Base-by-base conservation (phyloP, 2,888 invertebrate species). In the Chaitophorus viminalis region DNA sequence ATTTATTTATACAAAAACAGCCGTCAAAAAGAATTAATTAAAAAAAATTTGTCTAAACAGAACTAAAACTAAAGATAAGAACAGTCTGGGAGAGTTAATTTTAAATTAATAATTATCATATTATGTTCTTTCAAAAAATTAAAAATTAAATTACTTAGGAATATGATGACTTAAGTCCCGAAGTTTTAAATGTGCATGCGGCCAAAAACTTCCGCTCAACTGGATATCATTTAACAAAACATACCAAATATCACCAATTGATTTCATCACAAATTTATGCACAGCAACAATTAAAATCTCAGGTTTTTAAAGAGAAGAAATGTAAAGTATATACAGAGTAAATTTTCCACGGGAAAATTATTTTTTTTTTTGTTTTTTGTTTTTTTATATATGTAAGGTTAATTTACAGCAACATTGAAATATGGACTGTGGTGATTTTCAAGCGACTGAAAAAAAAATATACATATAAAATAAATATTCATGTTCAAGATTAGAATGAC, bases 101-200 rank as follows among this genome's bases (percentile, higher is more conserved):
- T 83, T 88, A 82, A 88, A 76, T 88, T 88, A 82, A 88, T 76
- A 76, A 87, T 79, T 29, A 86, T 79, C 18, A 86, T 81, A 68
- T 85, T 72, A 87, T 81, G 87, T 75, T 81, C 74, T 87, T 87
- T 81, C 60, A 87, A 87, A 87, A 83, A 86, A 78, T 65, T 86
- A 78, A 86, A 78, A 86, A 81, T 87, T 87, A 81, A 87, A 75
- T 81, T 87, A 87, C 87, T 81, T 87, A 87, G 87, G 81, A 87
- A 87, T 81, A 87, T 87, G 77, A 52, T 85, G 81, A 87, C 81
- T 87, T 81, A 81, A 81, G 79, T 65, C 81, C 81, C 60, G 31
- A 36, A 81, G 46, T 81, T 87, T 85, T 81, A 46, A 87, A 65
- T 74, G 81, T 81, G 79, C 60, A 81, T 87, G 81, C 87, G 60